Base-by-base conservation (phyloP, 2,888 invertebrate species). In the Zaprionus bogoriensis region DNA sequence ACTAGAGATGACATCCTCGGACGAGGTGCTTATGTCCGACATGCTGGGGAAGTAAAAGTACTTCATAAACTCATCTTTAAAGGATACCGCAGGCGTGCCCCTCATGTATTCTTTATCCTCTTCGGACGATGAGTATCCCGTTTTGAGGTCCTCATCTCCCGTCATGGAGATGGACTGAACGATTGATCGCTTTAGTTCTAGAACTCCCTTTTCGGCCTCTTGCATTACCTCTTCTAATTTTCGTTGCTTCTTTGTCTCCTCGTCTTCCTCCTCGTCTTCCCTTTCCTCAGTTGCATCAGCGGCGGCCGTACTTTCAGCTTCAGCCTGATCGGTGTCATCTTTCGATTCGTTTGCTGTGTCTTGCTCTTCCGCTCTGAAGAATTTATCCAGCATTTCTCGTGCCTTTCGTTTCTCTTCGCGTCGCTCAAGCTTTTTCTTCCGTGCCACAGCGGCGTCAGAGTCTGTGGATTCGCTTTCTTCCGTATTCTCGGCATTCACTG, bases 11-110 rank as follows among this genome's bases (percentile, higher is more conserved):
- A n/a, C n/a, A n/a, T n/a, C n/a, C n/a, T n/a, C n/a, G n/a, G n/a
- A n/a, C n/a, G n/a, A n/a, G 6, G 39, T 38, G 4, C 51, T 28
- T 2, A 76, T 25, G 2, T 74, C 74, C 3, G 74, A 62, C 0
- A 73, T 1, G 6, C 53, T 73, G 28, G 77, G 77, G 1, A 74
- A 36, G 1, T n/a, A 38, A 17, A 77, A 58, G 7, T 57, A 19
- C 2, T 12, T 0, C 6, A 77, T 45, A 19, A 77, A 74, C 1
- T 67, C 44, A 0, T 9, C 45, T 22, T 63, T 72, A 20, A 67
- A 65, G 0, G 59, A 53, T 0, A 36, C 9, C 0, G 30, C n/a
- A 17, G 2, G 7, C 0, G 28, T 0, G 0, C 5, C 10, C 0
- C 28, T 20, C 0, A 1, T 0, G 7, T 30, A 17, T 1, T 50